Base-by-base conservation (phyloP, 2,113 vertebrate genomes). In the Ictalurus furcatus region DNA sequence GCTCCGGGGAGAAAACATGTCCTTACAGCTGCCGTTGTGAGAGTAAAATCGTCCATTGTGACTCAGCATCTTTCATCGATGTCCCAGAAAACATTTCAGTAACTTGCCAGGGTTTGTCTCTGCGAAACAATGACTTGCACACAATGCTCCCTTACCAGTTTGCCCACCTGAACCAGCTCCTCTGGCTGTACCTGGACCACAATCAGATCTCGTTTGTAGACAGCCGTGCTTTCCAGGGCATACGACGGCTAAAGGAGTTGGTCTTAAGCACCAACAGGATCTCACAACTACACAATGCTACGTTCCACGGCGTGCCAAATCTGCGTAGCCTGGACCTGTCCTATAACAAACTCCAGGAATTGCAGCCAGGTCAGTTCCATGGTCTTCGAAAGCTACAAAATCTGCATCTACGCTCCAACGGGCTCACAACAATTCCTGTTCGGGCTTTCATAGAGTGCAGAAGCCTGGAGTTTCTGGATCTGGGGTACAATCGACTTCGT, bases 151-250 rank as follows among this genome's bases (percentile, higher is more conserved):
- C 98, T 14, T 97, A 97, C 95, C 98, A 99, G 94, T 99, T 99
- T 87, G 97, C 98, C 4, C 98, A 99, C 93, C 97, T 99, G 85
- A 97, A 97, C 90, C 98, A 99, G 94, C 97, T 99, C 86, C 97
- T 99, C 85, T 99, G 98, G 98, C 97, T 99, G 58, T 99, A 99
- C 92, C 96, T 99, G 86, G 98, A 99, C 95, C 98, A 99, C 91
- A 99, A 99, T 93, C 97, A 98, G 93, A 97, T 99, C 92, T 96
- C 95, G 87, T 95, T 95, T 0, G 97, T 99, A 91, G 98, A 99
- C 48, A 98, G 98, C 93, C 96, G 98, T 4, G 97, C 98, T 0
- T 99, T 99, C 92, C 98, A 98, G 93, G 98, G 98, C 1, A 97
- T 99, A 88, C 97, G 98, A 4, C 93, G 98, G 90, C 95, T 99